These are phyloP conservation scores for Bombus pascuorum DNA, from an alignment of 1,140 invertebrate species.

Conservation along the genomic window DNA sequence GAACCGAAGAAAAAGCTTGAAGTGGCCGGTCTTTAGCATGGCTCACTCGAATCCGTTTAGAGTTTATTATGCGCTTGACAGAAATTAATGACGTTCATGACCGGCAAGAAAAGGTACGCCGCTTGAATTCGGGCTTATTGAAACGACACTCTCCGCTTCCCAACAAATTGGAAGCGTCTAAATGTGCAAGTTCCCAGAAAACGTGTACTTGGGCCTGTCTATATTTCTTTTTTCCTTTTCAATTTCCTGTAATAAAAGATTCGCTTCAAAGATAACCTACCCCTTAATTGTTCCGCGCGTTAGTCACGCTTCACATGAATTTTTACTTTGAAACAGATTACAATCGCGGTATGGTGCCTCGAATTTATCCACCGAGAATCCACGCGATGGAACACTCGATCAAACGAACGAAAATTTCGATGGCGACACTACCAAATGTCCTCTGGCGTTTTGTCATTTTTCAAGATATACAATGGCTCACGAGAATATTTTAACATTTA, in stretches of 20 bases:
- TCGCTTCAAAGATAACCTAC: background rate
- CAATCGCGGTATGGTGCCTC: background rate
- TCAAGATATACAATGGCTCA: too few relatives aligned
- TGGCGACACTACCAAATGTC: background rate
- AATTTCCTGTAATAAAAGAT: constrained; percentile 21
- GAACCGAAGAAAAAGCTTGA: constrained; percentile 1
- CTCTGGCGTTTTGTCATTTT: too few relatives aligned
- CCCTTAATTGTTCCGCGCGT: background rate
- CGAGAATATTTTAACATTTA: too few relatives aligned
- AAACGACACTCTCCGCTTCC: background rate
- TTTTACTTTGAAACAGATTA: constrained; percentile 11
- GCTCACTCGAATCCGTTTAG: constrained; percentile 26
- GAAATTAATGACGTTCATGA: constrained; percentile 30
- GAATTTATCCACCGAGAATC: background rate
- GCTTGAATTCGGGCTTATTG: constrained; percentile 4
- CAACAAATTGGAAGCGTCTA: background rate
- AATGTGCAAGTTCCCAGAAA: background rate
- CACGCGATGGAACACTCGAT: background rate
- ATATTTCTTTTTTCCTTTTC: background rate
- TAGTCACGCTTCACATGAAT: constrained; percentile 17
- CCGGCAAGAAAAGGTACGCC: constrained; percentile 20
- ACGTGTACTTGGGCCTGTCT: background rate
- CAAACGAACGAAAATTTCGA: background rate
- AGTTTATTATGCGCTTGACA: constrained; percentile 10
- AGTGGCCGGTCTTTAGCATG: background rate